Evolutionary conservation across 2,797 vertebrate genomes (phyloP).

Genomic region (Podargus strigoides): DNA sequence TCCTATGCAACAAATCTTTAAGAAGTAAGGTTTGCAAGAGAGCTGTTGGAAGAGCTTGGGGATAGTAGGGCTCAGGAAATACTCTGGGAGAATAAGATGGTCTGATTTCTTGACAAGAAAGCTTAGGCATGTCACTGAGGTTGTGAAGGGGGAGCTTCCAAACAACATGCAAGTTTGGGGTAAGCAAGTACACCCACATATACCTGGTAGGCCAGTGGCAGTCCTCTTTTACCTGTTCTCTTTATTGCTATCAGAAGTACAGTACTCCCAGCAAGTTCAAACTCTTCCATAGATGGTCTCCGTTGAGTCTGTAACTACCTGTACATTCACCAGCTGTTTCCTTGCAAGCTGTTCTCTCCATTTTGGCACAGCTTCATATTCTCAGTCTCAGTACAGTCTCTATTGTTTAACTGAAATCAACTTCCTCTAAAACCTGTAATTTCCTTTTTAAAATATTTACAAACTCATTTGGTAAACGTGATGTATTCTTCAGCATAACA

Average conservation of each 20-base stretch:
- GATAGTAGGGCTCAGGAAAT: neutral
- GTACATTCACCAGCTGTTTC: neutral
- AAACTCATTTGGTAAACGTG: neutral
- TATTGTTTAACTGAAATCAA: neutral
- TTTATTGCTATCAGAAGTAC: neutral
- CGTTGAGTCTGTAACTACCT: neutral
- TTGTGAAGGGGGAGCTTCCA: neutral
- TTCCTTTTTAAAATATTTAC: neutral
- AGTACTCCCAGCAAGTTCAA: neutral
- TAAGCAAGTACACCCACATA: neutral
- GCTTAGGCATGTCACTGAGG: neutral
- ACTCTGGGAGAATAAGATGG: neutral
- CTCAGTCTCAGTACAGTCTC: neutral
- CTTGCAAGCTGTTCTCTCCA: neutral
- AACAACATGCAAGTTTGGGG: neutral
- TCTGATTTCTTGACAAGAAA: neutral
- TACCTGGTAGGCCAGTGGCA: neutral
- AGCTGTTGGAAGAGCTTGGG: neutral
- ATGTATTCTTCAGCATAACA: neutral
- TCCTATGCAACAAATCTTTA: neutral
- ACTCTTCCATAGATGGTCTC: neutral
- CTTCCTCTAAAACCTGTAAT: neutral
- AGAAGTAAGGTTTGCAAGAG: neutral
- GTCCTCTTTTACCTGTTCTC: neutral
- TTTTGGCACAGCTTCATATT: neutral